phyloP scores from a whole-genome alignment of 2,888 invertebrate genomes.

The Eudemis profundana region DNA sequence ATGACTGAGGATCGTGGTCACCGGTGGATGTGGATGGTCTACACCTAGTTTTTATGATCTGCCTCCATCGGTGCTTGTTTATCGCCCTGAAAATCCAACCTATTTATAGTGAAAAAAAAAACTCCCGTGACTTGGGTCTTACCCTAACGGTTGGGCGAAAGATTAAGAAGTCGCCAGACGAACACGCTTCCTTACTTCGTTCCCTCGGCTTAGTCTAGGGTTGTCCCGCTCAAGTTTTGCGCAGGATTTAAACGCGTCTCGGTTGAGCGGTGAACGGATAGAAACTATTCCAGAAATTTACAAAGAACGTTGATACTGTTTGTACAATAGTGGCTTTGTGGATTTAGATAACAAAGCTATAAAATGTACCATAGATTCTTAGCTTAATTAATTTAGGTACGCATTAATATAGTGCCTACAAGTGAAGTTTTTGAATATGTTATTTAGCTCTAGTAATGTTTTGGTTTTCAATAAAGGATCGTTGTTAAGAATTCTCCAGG shows the following conservation, averaged over 20 bases:
- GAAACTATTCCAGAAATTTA: not conserved
- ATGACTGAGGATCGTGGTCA: no score
- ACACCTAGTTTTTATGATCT: no score
- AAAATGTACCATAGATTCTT: not conserved
- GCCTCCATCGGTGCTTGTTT: no score
- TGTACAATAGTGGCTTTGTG: not conserved
- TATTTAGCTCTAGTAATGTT: no score
- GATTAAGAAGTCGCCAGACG: conserved; percentile 72
- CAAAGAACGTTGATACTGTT: not conserved
- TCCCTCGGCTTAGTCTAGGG: conserved; percentile 57
- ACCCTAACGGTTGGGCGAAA: conserved; percentile 50
- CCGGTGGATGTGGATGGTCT: no score
- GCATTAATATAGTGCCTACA: not conserved
- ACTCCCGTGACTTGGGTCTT: conserved; percentile 18
- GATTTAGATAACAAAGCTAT: not conserved
- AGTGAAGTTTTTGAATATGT: no score
- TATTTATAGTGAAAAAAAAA: not conserved
- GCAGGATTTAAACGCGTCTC: not conserved
- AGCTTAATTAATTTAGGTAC: not conserved
- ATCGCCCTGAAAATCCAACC: no score
- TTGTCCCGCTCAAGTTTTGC: conserved; percentile 51
- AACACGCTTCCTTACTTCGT: conserved; percentile 72
- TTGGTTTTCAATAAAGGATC: no score
- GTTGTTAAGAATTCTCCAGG: no score
- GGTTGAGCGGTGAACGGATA: not conserved